These are phyloP conservation scores for Tinamus major DNA, from an alignment of 2,797 vertebrate species.

Conservation along the genomic window DNA sequence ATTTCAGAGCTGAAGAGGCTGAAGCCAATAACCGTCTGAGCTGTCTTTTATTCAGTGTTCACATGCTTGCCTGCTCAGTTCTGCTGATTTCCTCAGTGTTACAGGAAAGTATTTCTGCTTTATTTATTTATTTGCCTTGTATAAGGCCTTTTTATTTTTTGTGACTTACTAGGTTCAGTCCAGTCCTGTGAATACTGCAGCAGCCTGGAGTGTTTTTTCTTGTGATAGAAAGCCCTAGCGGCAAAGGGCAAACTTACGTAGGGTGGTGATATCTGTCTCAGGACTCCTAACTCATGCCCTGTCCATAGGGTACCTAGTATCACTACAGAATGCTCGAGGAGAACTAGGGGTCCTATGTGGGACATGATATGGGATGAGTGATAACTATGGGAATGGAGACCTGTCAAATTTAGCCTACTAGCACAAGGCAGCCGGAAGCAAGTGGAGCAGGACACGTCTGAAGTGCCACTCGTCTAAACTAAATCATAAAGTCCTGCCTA, in stretches of 20 bases:
- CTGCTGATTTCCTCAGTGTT: neutral
- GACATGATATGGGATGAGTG: too few relatives aligned
- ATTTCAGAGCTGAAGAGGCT: slow-evolving; percentile 13
- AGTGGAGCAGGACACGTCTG: neutral
- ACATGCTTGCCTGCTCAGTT: neutral
- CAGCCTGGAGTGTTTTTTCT: too few relatives aligned
- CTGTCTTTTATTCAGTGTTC: neutral
- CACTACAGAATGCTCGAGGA: too few relatives aligned
- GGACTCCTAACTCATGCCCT: too few relatives aligned
- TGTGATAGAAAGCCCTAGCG: too few relatives aligned
- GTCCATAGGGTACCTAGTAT: too few relatives aligned
- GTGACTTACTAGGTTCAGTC: neutral
- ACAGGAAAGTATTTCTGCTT: neutral
- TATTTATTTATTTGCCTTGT: neutral
- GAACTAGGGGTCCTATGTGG: too few relatives aligned
- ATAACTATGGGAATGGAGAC: neutral
- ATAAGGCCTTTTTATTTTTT: neutral
- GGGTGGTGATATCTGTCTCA: too few relatives aligned
- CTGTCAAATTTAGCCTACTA: too few relatives aligned
- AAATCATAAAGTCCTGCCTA: neutral
- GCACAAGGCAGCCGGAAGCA: neutral
- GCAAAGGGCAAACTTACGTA: too few relatives aligned
- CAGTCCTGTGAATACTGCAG: neutral
- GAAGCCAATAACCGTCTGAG: neutral
- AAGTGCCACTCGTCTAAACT: neutral